Evolutionary conservation across 2,888 invertebrate species (phyloP).

Genomic region (Xanthostigma xanthostigma): DNA sequence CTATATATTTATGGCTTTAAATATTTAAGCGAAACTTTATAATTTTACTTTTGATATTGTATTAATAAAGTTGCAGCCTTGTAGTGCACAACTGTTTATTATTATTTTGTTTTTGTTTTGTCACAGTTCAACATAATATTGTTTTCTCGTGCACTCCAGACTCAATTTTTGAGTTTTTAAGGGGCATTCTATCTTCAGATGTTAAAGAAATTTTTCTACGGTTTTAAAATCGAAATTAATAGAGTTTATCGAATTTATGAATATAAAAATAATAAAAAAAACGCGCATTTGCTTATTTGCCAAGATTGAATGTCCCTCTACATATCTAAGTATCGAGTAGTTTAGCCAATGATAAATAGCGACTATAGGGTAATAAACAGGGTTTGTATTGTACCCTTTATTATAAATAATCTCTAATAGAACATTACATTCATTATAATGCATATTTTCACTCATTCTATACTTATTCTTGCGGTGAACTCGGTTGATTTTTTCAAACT

Average conservation of each 20-base stretch:
- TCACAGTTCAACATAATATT: not conserved
- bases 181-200: not conserved
- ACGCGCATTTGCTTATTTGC: not conserved
- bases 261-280: not conserved
- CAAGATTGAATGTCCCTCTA: not conserved
- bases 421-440: too few relatives aligned
- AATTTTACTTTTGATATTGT: too few relatives aligned
- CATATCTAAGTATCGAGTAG: constrained; percentile 19
- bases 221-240: not conserved
- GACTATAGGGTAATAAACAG: constrained; percentile 29
- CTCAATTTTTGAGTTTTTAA: not conserved
- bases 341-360: constrained; percentile 25
- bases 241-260: not conserved
- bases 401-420: not conserved
- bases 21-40: not conserved
- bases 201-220: not conserved
- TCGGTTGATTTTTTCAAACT: too few relatives aligned
- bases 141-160: not conserved
- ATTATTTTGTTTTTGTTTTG: not conserved
- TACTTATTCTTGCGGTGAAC: too few relatives aligned
- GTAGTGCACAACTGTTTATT: not conserved
- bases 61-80: not conserved
- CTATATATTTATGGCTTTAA: not conserved
- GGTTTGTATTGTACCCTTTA: constrained; percentile 30
- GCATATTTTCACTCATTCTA: too few relatives aligned